phyloP scores from a whole-genome alignment of 1,140 invertebrate genomes.

The Bombus waltoni region DNA sequence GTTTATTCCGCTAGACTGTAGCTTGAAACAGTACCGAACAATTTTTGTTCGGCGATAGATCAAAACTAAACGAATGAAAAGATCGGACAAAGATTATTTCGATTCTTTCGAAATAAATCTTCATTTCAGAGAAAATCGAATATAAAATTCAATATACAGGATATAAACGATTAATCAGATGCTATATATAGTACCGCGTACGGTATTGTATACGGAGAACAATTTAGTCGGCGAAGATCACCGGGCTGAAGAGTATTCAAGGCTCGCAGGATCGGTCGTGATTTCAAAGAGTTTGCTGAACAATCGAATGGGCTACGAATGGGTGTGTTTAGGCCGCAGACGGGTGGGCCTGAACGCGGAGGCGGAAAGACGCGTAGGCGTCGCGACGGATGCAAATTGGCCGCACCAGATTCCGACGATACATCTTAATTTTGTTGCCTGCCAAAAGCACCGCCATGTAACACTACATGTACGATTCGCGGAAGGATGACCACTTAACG shows the following conservation, averaged over 20 bases:
- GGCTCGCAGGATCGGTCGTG: constrained; percentile 34
- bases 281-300: constrained; percentile 60
- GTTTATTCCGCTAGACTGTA: too few species aligned
- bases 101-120: neutral
- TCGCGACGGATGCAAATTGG: constrained; percentile 81
- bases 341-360: constrained; percentile 74
- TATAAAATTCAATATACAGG: neutral
- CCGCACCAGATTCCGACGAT: constrained; percentile 80
- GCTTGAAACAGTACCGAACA: too few species aligned
- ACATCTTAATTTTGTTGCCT: constrained; percentile 80
- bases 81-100: too few species aligned
- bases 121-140: neutral
- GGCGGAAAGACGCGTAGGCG: constrained; percentile 78
- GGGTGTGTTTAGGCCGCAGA: constrained; percentile 64
- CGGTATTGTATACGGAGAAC: neutral
- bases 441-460: constrained; percentile 70
- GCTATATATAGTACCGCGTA: neutral
- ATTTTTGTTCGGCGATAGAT: neutral
- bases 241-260: neutral
- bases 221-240: constrained; percentile 31
- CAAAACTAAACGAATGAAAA: neutral
- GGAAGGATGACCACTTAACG: constrained; percentile 44
- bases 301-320: constrained; percentile 61
- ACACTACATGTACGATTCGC: constrained; percentile 20
- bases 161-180: neutral